phyloP scores from a whole-genome alignment of 2,888 invertebrate genomes.

The Orthosia gracilis region DNA sequence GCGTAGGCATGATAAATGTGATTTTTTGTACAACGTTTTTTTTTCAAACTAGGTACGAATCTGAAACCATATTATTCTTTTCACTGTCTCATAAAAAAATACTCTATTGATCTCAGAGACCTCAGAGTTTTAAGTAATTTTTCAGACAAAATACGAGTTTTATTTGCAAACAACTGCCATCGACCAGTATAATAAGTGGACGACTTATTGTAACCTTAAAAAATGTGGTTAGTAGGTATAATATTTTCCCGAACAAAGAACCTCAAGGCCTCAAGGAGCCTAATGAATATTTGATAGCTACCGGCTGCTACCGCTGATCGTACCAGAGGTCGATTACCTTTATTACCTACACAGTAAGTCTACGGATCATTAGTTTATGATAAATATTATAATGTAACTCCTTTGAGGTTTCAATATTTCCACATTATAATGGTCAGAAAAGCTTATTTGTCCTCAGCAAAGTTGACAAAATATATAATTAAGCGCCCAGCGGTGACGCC shows the following conservation, averaged over 20 bases:
- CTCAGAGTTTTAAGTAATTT: too few relatives aligned
- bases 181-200: not conserved
- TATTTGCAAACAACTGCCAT: not conserved
- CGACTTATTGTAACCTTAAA: not conserved
- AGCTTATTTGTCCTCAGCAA: not conserved
- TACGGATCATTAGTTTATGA: constrained; percentile 10
- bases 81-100: too few relatives aligned
- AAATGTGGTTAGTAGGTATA: not conserved
- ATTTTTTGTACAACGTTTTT: too few relatives aligned
- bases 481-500: too few relatives aligned
- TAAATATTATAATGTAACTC: not conserved
- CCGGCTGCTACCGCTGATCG: not conserved
- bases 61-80: too few relatives aligned
- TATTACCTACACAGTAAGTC: constrained; percentile 5
- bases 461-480: not conserved
- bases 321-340: constrained; percentile 1
- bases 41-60: too few relatives aligned
- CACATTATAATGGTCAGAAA: not conserved
- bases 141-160: not conserved
- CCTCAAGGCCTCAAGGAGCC: not conserved
- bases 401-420: not conserved
- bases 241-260: not conserved
- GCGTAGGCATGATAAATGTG: too few relatives aligned
- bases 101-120: too few relatives aligned
- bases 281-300: constrained; percentile 40